Percentiles rank a stretch among this genome's conserved stretches.
Evolutionary conservation across 2,888 invertebrate species (phyloP).

Genomic region (Spilarctia lutea): DNA sequence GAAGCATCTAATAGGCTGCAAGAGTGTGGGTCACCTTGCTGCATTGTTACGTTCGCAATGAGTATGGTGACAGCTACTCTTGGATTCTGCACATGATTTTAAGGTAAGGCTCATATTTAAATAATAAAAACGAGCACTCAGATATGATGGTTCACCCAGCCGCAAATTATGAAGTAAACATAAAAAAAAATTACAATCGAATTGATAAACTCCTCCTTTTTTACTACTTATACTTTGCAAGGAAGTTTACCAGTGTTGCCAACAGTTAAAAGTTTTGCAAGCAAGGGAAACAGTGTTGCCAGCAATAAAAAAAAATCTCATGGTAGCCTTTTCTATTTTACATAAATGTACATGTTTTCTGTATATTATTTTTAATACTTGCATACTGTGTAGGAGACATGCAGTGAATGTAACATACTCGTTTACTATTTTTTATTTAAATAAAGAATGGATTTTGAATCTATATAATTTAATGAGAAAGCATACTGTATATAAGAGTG

Average conservation of each 20-base stretch:
- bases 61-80: too few species aligned
- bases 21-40: too few species aligned
- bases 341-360: background rate
- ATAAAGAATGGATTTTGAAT: constrained; percentile 2
- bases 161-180: too few species aligned
- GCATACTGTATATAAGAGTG: constrained; percentile 45
- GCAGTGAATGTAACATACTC: constrained; percentile 8
- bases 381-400: background rate
- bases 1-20: too few species aligned
- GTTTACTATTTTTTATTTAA: background rate
- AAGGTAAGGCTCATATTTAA: too few species aligned
- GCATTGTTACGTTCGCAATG: too few species aligned
- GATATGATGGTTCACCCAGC: too few species aligned
- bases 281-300: background rate
- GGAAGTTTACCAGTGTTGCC: background rate
- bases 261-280: background rate
- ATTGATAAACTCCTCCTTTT: too few species aligned
- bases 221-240: too few species aligned
- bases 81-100: too few species aligned
- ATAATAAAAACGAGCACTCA: too few species aligned
- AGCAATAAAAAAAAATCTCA: background rate
- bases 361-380: constrained; percentile 3
- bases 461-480: constrained; percentile 26
- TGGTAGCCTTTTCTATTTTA: background rate
- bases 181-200: too few species aligned